Base-by-base conservation (phyloP, 2,888 invertebrate genomes). In the Dichetophora obliterata region DNA sequence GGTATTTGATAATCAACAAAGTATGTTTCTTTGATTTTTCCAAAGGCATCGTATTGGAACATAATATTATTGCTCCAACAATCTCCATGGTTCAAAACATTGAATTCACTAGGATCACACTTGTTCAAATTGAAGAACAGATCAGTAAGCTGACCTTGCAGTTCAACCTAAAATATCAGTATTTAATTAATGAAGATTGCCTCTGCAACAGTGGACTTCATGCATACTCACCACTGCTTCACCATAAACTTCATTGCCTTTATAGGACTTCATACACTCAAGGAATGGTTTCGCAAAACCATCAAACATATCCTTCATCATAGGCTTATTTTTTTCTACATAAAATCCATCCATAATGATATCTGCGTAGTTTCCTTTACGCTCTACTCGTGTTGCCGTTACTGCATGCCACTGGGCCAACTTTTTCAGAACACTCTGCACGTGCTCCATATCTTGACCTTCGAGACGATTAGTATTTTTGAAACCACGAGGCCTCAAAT, bases 41-140 rank as follows among this genome's bases (percentile, higher is more conserved):
- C 83, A 0, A 79, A 74, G 0, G 78, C 81, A 24, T 84, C 81
- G 68, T 87, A 82, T 48, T 85, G 82, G 37, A 87, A 87, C 81
- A 88, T 88, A 16, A 89, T 84, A 72, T 88, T 88, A 43, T 88
- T 89, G 50, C 84, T 84, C 89, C 89, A 88, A 71, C 86, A 86
- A 78, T 89, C 88, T 1, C 84, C 84, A 73, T 87, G 87, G 77
- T 86, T 87, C 0, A 87, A 70, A 8, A 85, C 86, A 81, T 84
- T 84, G 27, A 87, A 85, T n/a, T 83, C 85, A 70, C 78, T 75
- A 0, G 66, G 74, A 72, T 85, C 82, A 5, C 72, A 5, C 2
- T 76, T 76, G 22, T 43, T 66, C 0, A 71, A 9, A 0, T 78
- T 27, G 9, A 48, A 54, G 0, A 80, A 57, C 5, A 63, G 59